Base-by-base conservation (phyloP, 2,113 vertebrate species). In the Marmota flaviventris region DNA sequence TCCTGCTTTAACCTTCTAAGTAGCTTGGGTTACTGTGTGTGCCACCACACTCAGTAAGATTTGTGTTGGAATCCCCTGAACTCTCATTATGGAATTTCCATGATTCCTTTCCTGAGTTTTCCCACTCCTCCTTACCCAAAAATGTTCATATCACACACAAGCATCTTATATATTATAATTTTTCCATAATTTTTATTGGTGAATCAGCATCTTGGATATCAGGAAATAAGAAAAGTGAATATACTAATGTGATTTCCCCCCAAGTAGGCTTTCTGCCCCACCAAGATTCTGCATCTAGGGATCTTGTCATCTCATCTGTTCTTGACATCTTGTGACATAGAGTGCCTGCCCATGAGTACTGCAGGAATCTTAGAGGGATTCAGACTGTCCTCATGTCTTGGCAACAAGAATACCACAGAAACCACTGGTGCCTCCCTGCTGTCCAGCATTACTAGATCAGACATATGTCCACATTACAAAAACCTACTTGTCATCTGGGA, bases 361-460 rank as follows among this genome's bases (percentile, higher is more conserved):
- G 29, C 25, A 69, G 8, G 83, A 58, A 53, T 87, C 81, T 94
- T 63, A 96, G 61, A 32, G 92, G 65, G 51, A 65, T 42, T 88
- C 48, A 91, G 56, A 82, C 82, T 96, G 32, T 93, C 70, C 37
- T 51, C 5, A 32, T 76, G 22, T 94, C n/a, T 86, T 78, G 53
- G 42, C 63, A 84, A 83, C 42, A 93, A 83, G 14, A 17, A 58
- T 85, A 39, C 37, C 56, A 89, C 37, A 63, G n/a, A 90, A 93
- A n/a, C 16, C 25, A 95, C 25, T 25, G 34, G 10, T 51, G 42
- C 16, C 77, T 82, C 82, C 24, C 9, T 69, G 45, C 56, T 53
- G 10, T 95, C 65, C 70, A 87, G 76, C n/a, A 84, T 70, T 78
- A 67, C 58, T 79, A 79, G 69, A 69, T 92, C 48, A 90, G 63